A percentile compares a stretch with the other conserved stretches of the same genome.
Conservation (phyloP, 2,888 invertebrate genomes). For the Pachycephus smyrnensis region DNA sequence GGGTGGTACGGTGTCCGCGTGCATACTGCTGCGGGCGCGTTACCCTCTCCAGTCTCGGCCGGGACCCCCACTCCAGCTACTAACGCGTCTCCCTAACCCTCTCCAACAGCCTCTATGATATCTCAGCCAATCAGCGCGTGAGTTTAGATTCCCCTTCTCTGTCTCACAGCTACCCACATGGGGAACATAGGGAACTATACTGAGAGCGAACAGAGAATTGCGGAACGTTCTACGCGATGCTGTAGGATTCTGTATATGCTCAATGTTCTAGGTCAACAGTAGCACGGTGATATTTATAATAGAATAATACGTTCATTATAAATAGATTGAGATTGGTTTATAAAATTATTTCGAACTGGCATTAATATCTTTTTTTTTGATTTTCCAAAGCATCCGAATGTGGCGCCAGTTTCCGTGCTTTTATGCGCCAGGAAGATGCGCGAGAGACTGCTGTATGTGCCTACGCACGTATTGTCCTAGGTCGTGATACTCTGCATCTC, state of each 20-base stretch:
- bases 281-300: not conserved
- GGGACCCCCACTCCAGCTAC: constrained; percentile 20
- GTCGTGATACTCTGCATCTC: not conserved
- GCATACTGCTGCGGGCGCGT: constrained; percentile 53
- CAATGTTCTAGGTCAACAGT: not conserved
- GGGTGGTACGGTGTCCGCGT: constrained; percentile 50
- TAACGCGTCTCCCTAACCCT: constrained; percentile 20
- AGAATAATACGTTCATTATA: not conserved
- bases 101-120: not conserved
- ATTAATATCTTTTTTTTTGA: not conserved
- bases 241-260: not conserved
- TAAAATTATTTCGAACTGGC: not conserved
- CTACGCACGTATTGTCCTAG: not conserved
- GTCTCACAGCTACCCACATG: not conserved
- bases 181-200: not conserved
- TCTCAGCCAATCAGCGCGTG: not conserved
- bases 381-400: not conserved
- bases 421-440: not conserved
- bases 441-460: not conserved
- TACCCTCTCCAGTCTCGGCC: constrained; percentile 36
- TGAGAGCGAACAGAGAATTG: not conserved
- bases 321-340: not conserved
- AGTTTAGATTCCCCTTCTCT: not conserved
- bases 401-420: not conserved
- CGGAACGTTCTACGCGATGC: not conserved